A percentile compares a stretch with the other conserved stretches of the same genome.
Conservation (phyloP, 2,888 invertebrate species). For the Idaea straminata region DNA sequence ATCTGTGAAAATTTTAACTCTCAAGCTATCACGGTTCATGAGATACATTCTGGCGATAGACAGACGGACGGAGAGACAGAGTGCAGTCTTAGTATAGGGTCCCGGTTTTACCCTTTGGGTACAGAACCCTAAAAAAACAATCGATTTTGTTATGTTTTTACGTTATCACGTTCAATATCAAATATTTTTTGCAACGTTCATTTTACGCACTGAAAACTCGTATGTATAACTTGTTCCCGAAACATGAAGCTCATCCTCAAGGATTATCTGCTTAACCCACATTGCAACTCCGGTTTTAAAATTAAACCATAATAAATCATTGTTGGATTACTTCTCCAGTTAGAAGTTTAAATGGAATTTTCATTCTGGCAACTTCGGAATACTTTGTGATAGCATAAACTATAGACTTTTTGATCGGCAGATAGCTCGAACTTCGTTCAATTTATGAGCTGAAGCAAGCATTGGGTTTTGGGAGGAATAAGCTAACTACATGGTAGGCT, state of each 20-base stretch:
- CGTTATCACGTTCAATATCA: not conserved
- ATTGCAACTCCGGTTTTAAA: conserved; percentile 27
- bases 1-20: too few relatives aligned
- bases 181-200: not conserved
- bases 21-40: too few relatives aligned
- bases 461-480: too few relatives aligned
- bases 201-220: conserved; percentile 11
- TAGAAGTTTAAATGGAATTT: conserved; percentile 48
- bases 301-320: conserved; percentile 44
- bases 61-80: too few relatives aligned
- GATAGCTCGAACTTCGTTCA: not conserved
- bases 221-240: conserved; percentile 8
- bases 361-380: conserved; percentile 23
- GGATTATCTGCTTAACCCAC: conserved; percentile 28
- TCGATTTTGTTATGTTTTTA: too few relatives aligned
- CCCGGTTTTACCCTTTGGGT: too few relatives aligned
- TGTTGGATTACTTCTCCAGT: conserved; percentile 42
- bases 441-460: not conserved
- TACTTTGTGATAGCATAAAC: not conserved
- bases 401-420: not conserved
- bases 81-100: too few relatives aligned
- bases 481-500: too few relatives aligned
- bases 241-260: conserved; percentile 25
- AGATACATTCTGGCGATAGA: too few relatives aligned
- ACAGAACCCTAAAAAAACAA: too few relatives aligned